phyloP scores from a whole-genome alignment of 1,140 invertebrate genomes.

The Drosophila equinoxialis region DNA sequence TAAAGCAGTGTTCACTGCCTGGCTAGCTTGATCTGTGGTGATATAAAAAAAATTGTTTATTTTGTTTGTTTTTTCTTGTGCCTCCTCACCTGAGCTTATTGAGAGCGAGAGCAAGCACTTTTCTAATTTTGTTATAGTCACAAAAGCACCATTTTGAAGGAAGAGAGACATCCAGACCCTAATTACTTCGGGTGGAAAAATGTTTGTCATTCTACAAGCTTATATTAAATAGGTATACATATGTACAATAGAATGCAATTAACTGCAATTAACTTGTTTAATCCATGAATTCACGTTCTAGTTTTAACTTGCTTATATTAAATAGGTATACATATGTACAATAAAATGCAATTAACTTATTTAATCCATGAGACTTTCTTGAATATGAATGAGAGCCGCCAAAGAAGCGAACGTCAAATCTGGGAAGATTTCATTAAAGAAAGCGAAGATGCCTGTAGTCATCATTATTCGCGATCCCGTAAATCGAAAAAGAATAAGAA shows the following conservation, averaged over 20 bases:
- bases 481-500: too few relatives aligned
- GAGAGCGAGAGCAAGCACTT: constrained; percentile 16
- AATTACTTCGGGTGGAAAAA: neutral
- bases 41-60: too few relatives aligned
- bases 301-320: neutral
- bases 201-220: constrained; percentile 2
- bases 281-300: neutral
- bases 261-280: neutral
- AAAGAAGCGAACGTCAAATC: too few relatives aligned
- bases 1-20: constrained; percentile 40
- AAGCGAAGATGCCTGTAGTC: too few relatives aligned
- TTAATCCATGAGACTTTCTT: too few relatives aligned
- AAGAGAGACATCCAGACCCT: constrained; percentile 20
- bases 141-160: constrained; percentile 27
- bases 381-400: too few relatives aligned
- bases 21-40: constrained; percentile 40
- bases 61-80: neutral
- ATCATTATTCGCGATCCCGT: too few relatives aligned
- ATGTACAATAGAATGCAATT: neutral
- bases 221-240: neutral
- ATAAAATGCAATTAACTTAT: too few relatives aligned
- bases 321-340: too few relatives aligned
- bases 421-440: too few relatives aligned
- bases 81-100: constrained; percentile 19
- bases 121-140: constrained; percentile 25